These are phyloP conservation scores for Melanophora roralis DNA, from an alignment of 2,888 invertebrate genomes.

Conservation along the genomic window DNA sequence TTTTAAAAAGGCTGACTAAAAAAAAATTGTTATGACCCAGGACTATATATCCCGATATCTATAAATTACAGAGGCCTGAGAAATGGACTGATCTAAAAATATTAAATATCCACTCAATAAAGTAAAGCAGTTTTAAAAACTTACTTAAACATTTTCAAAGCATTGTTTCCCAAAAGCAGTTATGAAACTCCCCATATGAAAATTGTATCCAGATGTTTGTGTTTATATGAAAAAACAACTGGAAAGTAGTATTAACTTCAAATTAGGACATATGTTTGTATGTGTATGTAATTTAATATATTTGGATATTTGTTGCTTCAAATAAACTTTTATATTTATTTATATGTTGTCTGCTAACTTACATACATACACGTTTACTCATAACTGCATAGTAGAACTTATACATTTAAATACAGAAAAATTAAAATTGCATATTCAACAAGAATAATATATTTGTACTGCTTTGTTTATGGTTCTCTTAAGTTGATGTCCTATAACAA, in stretches of 20 bases:
- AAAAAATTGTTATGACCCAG: too few relatives aligned
- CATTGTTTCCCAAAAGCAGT: too few relatives aligned
- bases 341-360: background rate
- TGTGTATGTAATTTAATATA: background rate
- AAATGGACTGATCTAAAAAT: too few relatives aligned
- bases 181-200: background rate
- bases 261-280: background rate
- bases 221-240: background rate
- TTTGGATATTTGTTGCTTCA: background rate
- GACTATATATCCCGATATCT: too few relatives aligned
- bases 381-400: too few relatives aligned
- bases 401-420: background rate
- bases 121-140: too few relatives aligned
- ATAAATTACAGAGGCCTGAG: too few relatives aligned
- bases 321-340: conserved; percentile 15
- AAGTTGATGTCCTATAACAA: background rate
- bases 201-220: too few relatives aligned
- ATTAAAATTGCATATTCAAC: conserved; percentile 42
- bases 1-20: too few relatives aligned
- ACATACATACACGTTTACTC: background rate
- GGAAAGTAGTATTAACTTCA: conserved; percentile 35
- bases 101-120: too few relatives aligned
- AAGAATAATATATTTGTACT: conserved; percentile 37
- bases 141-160: too few relatives aligned
- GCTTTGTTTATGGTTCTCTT: conserved; percentile 18